Evolutionary conservation across 2,888 invertebrate genomes (phyloP), one percentile per base, ranked within the genome.

Genomic region (Archips xylosteana): DNA sequence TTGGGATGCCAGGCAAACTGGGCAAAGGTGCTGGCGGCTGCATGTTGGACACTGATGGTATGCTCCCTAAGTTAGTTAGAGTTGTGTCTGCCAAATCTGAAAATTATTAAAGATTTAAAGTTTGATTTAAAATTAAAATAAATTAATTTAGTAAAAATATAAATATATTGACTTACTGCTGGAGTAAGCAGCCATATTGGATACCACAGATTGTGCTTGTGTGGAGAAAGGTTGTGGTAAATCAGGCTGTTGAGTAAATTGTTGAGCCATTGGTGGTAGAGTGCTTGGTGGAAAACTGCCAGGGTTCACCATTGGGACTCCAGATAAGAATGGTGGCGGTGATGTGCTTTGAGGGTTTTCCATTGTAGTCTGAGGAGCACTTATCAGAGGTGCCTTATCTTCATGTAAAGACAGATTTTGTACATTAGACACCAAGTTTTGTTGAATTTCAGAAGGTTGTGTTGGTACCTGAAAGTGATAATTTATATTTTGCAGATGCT

Each of bases 21-120:
- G 95, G 94, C 76, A 95, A 82, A 2, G 95, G 95, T 23, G 95
- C 93, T 60, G 95, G 95, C 13, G 95, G 95, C 74, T 94, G 95
- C 85, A 95, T 89, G 78, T 89, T 92, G 9, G 94, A 94, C 32
- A 92, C 90, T 23, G 94, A 92, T 69, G 94, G 93, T 88, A 94
- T 92, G 77, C 94, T 94, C 60, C 94, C 94, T 76, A 94, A 78
- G 80, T 92, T 94, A 47, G 94, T 93, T 75, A 94, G 82, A 68
- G 95, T 92, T 77, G 93, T 86, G 80, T 94, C 94, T 69, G 94
- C 94, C 77, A 94, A 86, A 87, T 89, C 95, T 95, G 88, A 47
- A 63, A 63, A 13, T 34, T 4, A 3, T 23, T 23, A 2, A 23
- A 23, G 23, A 15, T 3, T 54, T 54, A 2, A 54, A 32, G 3